Evolutionary conservation across 2,113 vertebrate genomes (phyloP).

Genomic region (Seriola rivoliana): DNA sequence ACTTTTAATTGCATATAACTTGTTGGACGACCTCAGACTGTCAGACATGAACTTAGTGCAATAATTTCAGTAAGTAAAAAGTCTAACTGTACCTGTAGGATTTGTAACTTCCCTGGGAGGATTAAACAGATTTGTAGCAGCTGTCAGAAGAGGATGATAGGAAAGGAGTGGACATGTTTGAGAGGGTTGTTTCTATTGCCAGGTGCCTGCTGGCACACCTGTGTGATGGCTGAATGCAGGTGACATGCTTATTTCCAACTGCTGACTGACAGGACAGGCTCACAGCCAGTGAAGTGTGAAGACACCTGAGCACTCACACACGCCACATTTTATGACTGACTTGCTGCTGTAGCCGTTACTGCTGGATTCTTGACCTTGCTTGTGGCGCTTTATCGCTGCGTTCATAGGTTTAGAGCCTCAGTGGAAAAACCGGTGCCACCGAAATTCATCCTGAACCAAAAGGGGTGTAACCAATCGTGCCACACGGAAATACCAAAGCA

Average conservation of each 20-base stretch:
- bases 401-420: background rate
- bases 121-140: constrained; percentile 15
- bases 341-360: background rate
- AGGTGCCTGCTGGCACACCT: constrained; percentile 43
- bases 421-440: constrained; percentile 34
- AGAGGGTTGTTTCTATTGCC: constrained; percentile 5
- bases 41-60: background rate
- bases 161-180: background rate
- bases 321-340: background rate
- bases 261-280: constrained; percentile 51
- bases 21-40: background rate
- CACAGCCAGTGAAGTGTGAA: background rate
- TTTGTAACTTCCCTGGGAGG: background rate
- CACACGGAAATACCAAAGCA: background rate
- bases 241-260: constrained; percentile 47
- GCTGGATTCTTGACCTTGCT: background rate
- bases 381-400: background rate
- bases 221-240: constrained; percentile 26
- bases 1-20: background rate
- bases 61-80: background rate
- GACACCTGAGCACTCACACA: background rate
- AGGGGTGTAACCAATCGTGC: background rate
- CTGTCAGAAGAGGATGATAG: background rate
- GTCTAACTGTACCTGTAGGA: background rate
- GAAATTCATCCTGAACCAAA: background rate